phyloP scores from a whole-genome alignment of 2,888 invertebrate genomes.

The Alsophila aescularia region DNA sequence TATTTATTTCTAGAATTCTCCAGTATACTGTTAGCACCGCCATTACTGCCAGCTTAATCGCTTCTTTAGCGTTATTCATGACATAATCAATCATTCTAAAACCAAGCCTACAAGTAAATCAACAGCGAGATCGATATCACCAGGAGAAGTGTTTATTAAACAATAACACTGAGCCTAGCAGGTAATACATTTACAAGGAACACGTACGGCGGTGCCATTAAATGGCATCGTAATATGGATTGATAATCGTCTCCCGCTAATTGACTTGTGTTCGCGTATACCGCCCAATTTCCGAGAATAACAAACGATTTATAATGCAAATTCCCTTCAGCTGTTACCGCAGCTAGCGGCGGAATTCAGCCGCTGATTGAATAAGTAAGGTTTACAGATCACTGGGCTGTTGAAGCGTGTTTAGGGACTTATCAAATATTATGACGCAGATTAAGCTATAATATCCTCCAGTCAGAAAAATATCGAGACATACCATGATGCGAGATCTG shows the following conservation, averaged over 20 bases:
- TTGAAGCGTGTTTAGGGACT: background rate
- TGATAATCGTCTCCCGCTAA: conserved; percentile 53
- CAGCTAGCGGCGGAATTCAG: conserved; percentile 43
- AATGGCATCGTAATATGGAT: conserved; percentile 45
- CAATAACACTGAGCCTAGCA: conserved; percentile 9
- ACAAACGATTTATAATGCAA: conserved; percentile 62
- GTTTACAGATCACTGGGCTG: conserved; percentile 22
- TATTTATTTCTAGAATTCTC: background rate
- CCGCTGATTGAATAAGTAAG: conserved; percentile 53
- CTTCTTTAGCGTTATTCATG: too few relatives aligned
- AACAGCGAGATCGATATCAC: conserved; percentile 2
- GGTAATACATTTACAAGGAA: conserved; percentile 16
- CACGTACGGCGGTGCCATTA: conserved; percentile 7
- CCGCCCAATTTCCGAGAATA: conserved; percentile 19
- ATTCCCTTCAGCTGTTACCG: conserved; percentile 64
- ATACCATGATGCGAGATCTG: too few relatives aligned
- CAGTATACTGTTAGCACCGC: too few relatives aligned
- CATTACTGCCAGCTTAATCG: too few relatives aligned
- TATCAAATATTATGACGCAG: background rate
- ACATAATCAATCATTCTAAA: too few relatives aligned
- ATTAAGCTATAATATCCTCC: too few relatives aligned
- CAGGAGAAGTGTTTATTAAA: background rate
- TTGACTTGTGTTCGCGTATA: conserved; percentile 54
- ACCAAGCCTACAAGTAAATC: background rate
- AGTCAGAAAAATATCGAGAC: too few relatives aligned